These are phyloP conservation scores for Ornithoptera priamus DNA, from an alignment of 2,888 invertebrate species.

Conservation along the genomic window DNA sequence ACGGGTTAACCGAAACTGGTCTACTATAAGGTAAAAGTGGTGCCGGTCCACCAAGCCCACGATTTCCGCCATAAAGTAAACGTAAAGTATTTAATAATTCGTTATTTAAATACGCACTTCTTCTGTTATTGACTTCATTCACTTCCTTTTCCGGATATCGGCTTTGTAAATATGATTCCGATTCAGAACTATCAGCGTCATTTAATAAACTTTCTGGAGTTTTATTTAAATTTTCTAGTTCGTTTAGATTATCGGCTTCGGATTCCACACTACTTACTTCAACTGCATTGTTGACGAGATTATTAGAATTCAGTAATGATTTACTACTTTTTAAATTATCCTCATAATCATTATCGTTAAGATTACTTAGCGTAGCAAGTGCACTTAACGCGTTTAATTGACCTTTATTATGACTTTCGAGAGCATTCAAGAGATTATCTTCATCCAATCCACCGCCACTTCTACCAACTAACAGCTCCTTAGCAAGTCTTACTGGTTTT, in stretches of 20 bases:
- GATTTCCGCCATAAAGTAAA: not conserved
- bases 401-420: conserved; percentile 7
- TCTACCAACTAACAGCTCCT: conserved; percentile 1
- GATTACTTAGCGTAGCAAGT: conserved; percentile 8
- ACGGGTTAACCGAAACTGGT: no score
- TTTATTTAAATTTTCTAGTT: conserved; percentile 4
- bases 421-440: conserved; percentile 11
- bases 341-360: not conserved
- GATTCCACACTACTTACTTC: conserved; percentile 3
- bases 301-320: not conserved
- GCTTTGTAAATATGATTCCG: not conserved
- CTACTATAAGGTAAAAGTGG: not conserved
- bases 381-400: conserved; percentile 14
- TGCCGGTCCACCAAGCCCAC: not conserved
- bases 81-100: not conserved
- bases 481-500: conserved; percentile 5
- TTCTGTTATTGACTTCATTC: not conserved
- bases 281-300: not conserved
- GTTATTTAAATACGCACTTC: conserved; percentile 8
- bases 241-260: not conserved
- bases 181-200: conserved; percentile 1
- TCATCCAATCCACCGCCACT: conserved; percentile 8
- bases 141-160: conserved; percentile 2
- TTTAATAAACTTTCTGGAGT: not conserved
- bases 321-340: not conserved